These are phyloP conservation scores for Uloborus diversus DNA, from an alignment of 1,140 invertebrate species.

Conservation along the genomic window DNA sequence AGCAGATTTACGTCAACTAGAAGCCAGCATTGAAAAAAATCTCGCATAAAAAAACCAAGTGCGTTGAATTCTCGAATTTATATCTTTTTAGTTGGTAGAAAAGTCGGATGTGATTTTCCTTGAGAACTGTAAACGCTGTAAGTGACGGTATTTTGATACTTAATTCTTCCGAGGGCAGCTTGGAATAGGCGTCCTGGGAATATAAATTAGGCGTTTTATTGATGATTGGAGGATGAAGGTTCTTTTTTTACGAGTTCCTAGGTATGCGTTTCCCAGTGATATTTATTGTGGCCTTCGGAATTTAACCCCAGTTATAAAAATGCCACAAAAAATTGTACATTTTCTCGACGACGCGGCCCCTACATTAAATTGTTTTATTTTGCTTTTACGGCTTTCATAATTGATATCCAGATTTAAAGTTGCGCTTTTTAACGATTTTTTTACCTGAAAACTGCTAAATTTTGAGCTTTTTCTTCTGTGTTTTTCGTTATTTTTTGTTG, in stretches of 20 bases:
- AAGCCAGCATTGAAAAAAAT: constrained; percentile 5
- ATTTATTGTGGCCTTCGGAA: constrained; percentile 24
- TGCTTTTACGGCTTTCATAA: constrained; percentile 27
- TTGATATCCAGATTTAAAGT: constrained; percentile 19
- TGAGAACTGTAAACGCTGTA: constrained; percentile 40
- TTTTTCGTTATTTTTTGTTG: too few species aligned
- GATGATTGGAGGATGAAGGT: constrained; percentile 44
- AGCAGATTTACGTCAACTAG: constrained; percentile 41
- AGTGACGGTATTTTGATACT: constrained; percentile 50
- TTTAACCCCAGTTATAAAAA: constrained; percentile 52
- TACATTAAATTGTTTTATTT: constrained; percentile 9
- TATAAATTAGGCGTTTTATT: constrained; percentile 56
- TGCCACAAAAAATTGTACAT: constrained; percentile 33
- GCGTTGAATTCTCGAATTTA: constrained; percentile 47
- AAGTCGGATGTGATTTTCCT: constrained; percentile 39
- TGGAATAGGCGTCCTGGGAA: constrained; percentile 36
- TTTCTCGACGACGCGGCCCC: background rate
- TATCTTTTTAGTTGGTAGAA: constrained; percentile 40
- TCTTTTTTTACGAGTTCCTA: constrained; percentile 43
- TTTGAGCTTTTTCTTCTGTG: too few species aligned
- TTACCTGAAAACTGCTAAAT: background rate
- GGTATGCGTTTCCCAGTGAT: constrained; percentile 17
- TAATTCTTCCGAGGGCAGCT: constrained; percentile 36
- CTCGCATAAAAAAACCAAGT: constrained; percentile 11
- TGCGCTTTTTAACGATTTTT: background rate